Evolutionary conservation across 2,888 invertebrate genomes (phyloP).

Genomic region (Drosophila aldrichi): DNA sequence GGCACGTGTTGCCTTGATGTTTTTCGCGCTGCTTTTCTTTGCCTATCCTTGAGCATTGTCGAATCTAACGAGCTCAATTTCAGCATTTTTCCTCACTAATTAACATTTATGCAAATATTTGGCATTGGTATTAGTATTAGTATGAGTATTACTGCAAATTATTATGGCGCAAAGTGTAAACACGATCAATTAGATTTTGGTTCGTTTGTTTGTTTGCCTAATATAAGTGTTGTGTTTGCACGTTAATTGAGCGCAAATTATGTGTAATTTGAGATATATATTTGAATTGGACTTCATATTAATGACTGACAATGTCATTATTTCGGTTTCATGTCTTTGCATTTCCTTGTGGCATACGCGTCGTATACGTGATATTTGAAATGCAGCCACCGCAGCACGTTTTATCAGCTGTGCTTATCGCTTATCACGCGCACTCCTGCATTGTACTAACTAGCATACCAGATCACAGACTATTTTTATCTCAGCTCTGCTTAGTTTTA

Average conservation of each 20-base stretch:
- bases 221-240: neutral
- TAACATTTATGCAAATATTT: conserved; percentile 70
- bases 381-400: conserved; percentile 19
- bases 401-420: conserved; percentile 24
- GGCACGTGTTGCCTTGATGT: conserved; percentile 8
- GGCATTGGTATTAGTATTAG: neutral
- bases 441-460: conserved; percentile 4
- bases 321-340: neutral
- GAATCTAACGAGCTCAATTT: conserved; percentile 61
- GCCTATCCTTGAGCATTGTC: neutral
- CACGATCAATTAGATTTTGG: neutral
- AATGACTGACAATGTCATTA: neutral
- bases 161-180: conserved; percentile 8
- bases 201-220: neutral
- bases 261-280: neutral
- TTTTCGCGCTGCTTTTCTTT: conserved; percentile 19
- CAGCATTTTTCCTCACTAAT: conserved; percentile 63
- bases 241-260: neutral
- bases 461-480: conserved; percentile 55
- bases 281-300: neutral
- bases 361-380: conserved; percentile 62
- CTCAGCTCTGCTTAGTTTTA: conserved; percentile 32
- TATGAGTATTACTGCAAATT: neutral
- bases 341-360: conserved; percentile 8
- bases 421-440: conserved; percentile 14